phyloP scores from a whole-genome alignment of 2,113 vertebrate genomes.

The Riparia riparia region DNA sequence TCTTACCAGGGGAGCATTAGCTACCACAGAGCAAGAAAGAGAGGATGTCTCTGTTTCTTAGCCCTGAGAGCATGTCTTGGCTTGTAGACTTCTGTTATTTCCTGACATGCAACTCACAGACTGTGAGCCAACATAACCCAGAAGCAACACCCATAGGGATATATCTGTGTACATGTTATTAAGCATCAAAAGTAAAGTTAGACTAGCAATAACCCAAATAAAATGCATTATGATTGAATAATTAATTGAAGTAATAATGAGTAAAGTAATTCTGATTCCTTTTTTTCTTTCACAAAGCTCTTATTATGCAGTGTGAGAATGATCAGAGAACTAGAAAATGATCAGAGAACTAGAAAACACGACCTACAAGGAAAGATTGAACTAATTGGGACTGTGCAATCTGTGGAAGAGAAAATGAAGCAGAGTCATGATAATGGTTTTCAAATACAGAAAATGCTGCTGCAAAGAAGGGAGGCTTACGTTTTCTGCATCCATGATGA shows the following conservation, averaged over 20 bases:
- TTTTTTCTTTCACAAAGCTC: background rate
- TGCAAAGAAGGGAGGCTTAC: background rate
- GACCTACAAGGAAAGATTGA: background rate
- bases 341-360: conserved; percentile 46
- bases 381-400: conserved; percentile 38
- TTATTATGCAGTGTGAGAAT: conserved; percentile 35
- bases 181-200: conserved; percentile 30
- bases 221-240: conserved; percentile 31
- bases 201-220: conserved; percentile 17
- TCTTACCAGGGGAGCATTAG: background rate
- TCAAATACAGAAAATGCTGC: conserved; percentile 16
- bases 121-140: background rate
- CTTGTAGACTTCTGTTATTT: background rate
- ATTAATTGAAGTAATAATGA: conserved; percentile 52
- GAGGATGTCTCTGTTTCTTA: background rate
- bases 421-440: background rate
- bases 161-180: background rate
- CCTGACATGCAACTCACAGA: background rate
- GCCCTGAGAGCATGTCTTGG: background rate
- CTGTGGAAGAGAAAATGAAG: conserved; percentile 31
- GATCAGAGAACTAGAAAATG: conserved; percentile 48
- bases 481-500: background rate
- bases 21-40: background rate
- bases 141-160: background rate
- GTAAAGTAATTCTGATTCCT: background rate